A percentile compares a stretch with the other conserved stretches of the same genome.
Evolutionary conservation across 2,888 invertebrate genomes (phyloP).

Genomic region (Caenorhabditis sp.): DNA sequence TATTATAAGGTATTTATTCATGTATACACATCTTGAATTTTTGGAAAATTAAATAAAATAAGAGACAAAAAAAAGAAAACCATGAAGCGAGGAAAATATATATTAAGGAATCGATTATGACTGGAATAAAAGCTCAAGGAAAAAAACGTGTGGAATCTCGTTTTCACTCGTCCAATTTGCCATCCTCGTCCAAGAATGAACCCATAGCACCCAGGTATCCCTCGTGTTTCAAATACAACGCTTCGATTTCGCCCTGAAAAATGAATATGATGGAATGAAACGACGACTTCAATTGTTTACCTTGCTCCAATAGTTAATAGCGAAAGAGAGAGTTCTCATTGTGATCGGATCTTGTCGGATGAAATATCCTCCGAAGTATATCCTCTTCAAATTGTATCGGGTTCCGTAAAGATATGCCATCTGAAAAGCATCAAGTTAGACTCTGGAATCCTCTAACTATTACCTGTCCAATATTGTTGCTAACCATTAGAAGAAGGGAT

Average conservation of each 20-base stretch:
- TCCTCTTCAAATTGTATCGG: conserved; percentile 87
- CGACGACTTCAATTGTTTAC: conserved; percentile 74
- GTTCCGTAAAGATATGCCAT: conserved; percentile 88
- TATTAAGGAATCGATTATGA: conserved; percentile 46
- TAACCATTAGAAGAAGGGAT: conserved; percentile 87
- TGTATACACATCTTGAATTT: background rate
- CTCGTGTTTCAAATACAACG: conserved; percentile 88
- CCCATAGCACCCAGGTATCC: conserved; percentile 89
- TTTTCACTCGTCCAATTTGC: conserved; percentile 48
- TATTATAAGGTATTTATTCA: conserved; percentile 13
- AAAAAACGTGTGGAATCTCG: background rate
- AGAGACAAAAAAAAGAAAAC: conserved; percentile 16
- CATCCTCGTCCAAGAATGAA: conserved; percentile 86
- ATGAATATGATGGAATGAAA: background rate
- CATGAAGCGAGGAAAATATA: background rate
- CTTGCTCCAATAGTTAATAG: conserved; percentile 88
- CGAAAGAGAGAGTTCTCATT: conserved; percentile 88
- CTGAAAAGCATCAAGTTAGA: conserved; percentile 81
- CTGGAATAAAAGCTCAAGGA: conserved; percentile 13
- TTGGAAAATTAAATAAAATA: conserved; percentile 19
- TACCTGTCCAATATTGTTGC: conserved; percentile 87
- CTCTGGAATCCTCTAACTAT: background rate
- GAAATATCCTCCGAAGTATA: conserved; percentile 89
- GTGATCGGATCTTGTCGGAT: conserved; percentile 88
- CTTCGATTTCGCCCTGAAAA: conserved; percentile 86